Evolutionary conservation across 2,888 invertebrate genomes (phyloP).

Genomic region (Leptinotarsa tumamoca): DNA sequence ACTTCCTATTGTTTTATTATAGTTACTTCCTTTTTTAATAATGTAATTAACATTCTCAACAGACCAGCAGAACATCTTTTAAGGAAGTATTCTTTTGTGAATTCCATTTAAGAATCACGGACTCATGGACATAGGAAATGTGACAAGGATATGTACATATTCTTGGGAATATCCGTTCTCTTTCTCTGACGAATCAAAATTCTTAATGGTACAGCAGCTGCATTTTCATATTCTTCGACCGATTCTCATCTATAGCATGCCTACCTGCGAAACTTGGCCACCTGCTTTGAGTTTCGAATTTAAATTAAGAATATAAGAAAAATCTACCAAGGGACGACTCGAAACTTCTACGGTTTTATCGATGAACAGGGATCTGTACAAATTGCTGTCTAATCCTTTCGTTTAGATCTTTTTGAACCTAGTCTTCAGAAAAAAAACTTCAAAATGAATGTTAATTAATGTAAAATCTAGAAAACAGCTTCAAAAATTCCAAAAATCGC

Average conservation of each 20-base stretch:
- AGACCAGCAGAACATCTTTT: slow-evolving; percentile 21
- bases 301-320: neutral
- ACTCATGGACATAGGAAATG: slow-evolving; percentile 13
- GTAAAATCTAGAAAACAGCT: no score
- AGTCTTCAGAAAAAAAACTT: no score
- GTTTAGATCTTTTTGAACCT: no score
- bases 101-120: slow-evolving; percentile 22
- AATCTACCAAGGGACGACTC: neutral
- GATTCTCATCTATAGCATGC: neutral
- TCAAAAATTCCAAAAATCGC: no score
- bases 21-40: slow-evolving; percentile 35
- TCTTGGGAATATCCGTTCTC: slow-evolving; percentile 5
- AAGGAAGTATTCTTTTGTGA: slow-evolving; percentile 35
- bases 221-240: slow-evolving; percentile 10
- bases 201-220: slow-evolving; percentile 37
- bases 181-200: slow-evolving; percentile 25
- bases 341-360: no score
- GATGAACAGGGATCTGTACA: no score
- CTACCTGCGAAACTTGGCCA: slow-evolving; percentile 19
- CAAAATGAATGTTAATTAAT: no score
- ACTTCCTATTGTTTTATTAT: slow-evolving; percentile 4
- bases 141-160: slow-evolving; percentile 14
- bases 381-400: no score
- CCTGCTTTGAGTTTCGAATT: slow-evolving; percentile 20
- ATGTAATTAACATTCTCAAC: slow-evolving; percentile 31